Evolutionary conservation across 2,888 invertebrate genomes (phyloP), one percentile per base, ranked within the genome.

Genomic region (Salpingus planirostris): DNA sequence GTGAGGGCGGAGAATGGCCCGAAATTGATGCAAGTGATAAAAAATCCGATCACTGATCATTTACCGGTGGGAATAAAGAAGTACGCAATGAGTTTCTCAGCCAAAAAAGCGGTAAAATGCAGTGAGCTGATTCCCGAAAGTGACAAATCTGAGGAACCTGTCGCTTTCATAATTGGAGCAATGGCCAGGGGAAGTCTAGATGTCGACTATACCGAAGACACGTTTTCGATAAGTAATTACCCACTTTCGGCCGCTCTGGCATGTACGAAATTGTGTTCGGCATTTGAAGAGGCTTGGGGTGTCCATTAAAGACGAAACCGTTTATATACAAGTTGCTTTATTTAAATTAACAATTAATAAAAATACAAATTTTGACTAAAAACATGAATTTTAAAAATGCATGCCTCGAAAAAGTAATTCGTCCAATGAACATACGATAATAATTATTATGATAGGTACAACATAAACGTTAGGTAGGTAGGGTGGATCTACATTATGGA

Each of bases 151-250:
- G 85, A 91, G 42, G 76, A 78, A 36, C 93, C 96, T 1, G 74
- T 96, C 34, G 92, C 85, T 0, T 69, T 98, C 46, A 82, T 96
- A 2, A 71, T 98, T 35, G 98, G 98, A 22, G 93, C 97, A 2
- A 95, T 98, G 83, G 97, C 98, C 0, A 91, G 95, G 66, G 98
- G 98, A 32, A 86, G 84, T 65, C 80, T 97, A 39, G 74, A 78
- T 49, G 68, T 70, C 1, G 92, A 96, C 63, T 98, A 96, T 64
- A 76, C 82, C 1, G 96, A 98, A 69, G 87, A 86, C 42, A 78
- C 79, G 0, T 72, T 90, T 55, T 91, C 97, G 2, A 86, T 99
- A 33, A 95, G 95, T 61, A 90, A 87, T 60, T 97, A 93, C 67
- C 98, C 97, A 2, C 68, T 98, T 21, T 97, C 96, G 21, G 98